Evolutionary conservation across 92 coral and sea anemone species (phyloP).

Genomic region (Parazoanthus swiftii): DNA sequence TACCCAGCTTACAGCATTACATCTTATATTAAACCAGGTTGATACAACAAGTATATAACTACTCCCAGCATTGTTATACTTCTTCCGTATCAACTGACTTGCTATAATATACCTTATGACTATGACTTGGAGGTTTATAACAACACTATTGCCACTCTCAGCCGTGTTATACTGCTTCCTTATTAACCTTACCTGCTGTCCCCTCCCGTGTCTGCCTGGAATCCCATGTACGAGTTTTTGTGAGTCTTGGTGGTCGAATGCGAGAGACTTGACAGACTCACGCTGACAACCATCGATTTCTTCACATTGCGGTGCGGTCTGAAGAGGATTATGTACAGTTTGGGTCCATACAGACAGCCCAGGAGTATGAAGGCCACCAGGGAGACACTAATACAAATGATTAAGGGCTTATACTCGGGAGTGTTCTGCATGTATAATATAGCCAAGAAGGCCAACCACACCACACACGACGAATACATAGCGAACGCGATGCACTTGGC

Average conservation of each 20-base stretch:
- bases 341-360: slow-evolving; percentile 86
- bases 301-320: slow-evolving; percentile 90
- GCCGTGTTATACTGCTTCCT: neutral
- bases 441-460: slow-evolving; percentile 93
- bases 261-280: slow-evolving; percentile 89
- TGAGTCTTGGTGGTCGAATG: slow-evolving; percentile 57
- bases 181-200: slow-evolving; percentile 58
- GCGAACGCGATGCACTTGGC: slow-evolving; percentile 97
- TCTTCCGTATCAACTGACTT: neutral
- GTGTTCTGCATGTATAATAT: slow-evolving; percentile 82
- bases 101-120: neutral
- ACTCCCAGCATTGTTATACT: neutral
- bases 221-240: slow-evolving; percentile 65
- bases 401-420: slow-evolving; percentile 66
- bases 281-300: slow-evolving; percentile 68
- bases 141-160: neutral
- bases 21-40: no score
- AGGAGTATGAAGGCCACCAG: slow-evolving; percentile 87
- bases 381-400: slow-evolving; percentile 86
- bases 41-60: neutral
- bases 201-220: slow-evolving; percentile 42
- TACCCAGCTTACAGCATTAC: neutral
- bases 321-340: slow-evolving; percentile 85
- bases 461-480: slow-evolving; percentile 93
- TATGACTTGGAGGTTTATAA: no score